A percentile compares a stretch with the other conserved stretches of the same genome.
phyloP scores from a whole-genome alignment of 92 coral and sea anemone genomes.

The Umimayanthus chanpuru region DNA sequence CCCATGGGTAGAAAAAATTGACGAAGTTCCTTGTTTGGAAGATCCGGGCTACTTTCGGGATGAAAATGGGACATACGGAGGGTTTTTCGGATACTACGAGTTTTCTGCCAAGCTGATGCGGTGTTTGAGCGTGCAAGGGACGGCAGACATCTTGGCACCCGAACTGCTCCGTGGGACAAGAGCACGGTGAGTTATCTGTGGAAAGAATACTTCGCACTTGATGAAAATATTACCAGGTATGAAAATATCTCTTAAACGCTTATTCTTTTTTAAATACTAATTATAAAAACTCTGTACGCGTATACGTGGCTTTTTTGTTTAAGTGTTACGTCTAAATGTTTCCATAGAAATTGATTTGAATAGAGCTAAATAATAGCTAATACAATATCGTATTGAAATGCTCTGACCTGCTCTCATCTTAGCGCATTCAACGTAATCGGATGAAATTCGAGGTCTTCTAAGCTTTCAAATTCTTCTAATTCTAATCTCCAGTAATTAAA shows the following conservation, averaged over 20 bases:
- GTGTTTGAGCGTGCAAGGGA: slow-evolving; percentile 59
- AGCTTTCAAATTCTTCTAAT: slow-evolving; percentile 10
- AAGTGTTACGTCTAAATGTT: not conserved
- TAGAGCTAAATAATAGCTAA: not conserved
- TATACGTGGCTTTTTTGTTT: slow-evolving; percentile 19
- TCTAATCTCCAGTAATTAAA: not conserved
- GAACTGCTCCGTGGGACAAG: slow-evolving; percentile 27
- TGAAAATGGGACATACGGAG: slow-evolving; percentile 51
- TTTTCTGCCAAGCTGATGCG: slow-evolving; percentile 42
- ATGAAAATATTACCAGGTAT: not conserved
- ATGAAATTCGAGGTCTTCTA: not conserved
- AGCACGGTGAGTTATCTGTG: slow-evolving; percentile 41
- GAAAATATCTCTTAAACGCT: not conserved
- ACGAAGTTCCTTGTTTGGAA: slow-evolving; percentile 50
- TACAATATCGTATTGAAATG: not conserved
- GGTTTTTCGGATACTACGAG: slow-evolving; percentile 43
- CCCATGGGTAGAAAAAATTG: slow-evolving; percentile 41
- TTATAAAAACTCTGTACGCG: slow-evolving; percentile 27
- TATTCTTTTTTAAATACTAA: slow-evolving; percentile 3
- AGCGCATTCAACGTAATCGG: not conserved
- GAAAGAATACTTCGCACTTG: not conserved
- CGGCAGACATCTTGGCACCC: slow-evolving; percentile 48
- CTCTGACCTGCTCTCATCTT: not conserved
- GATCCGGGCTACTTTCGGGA: slow-evolving; percentile 66
- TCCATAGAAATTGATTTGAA: slow-evolving; percentile 25